phyloP scores from a whole-genome alignment of 2,888 invertebrate species.

The Nephrotoma guestfalica region DNA sequence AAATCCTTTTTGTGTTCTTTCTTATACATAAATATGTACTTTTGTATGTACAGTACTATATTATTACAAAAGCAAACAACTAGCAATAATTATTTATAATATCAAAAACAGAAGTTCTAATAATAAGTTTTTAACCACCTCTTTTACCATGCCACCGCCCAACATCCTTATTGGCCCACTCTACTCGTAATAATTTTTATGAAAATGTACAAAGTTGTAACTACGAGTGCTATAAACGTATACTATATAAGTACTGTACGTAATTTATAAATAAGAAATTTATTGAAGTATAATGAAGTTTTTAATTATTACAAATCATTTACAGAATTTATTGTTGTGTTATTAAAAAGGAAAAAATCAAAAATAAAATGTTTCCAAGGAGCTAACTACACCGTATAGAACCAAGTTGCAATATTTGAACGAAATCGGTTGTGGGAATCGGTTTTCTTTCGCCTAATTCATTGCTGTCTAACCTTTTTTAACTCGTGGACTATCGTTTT shows the following conservation, averaged over 20 bases:
- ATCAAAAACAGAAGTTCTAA: not conserved
- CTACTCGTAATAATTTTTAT: not conserved
- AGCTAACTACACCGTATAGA: not conserved
- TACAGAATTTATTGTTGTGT: not conserved
- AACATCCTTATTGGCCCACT: not conserved
- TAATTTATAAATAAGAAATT: not conserved
- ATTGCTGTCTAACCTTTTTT: too few relatives aligned
- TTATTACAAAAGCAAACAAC: not conserved
- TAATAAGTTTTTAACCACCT: not conserved
- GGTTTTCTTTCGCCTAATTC: too few relatives aligned
- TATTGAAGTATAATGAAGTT: not conserved
- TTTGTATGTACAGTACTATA: too few relatives aligned
- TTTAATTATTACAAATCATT: not conserved
- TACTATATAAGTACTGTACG: not conserved
- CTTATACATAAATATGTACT: not conserved
- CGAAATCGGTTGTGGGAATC: too few relatives aligned
- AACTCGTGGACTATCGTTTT: too few relatives aligned
- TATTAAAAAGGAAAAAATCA: not conserved
- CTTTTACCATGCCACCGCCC: not conserved
- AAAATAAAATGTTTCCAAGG: not conserved
- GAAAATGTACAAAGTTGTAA: not conserved
- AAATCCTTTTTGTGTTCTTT: not conserved
- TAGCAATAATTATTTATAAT: not conserved
- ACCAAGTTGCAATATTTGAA: too few relatives aligned
- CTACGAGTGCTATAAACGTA: not conserved